Evolutionary conservation across 35 echinoderm and acorn worm species (phyloP).

Genomic region (Diadema setosum): DNA sequence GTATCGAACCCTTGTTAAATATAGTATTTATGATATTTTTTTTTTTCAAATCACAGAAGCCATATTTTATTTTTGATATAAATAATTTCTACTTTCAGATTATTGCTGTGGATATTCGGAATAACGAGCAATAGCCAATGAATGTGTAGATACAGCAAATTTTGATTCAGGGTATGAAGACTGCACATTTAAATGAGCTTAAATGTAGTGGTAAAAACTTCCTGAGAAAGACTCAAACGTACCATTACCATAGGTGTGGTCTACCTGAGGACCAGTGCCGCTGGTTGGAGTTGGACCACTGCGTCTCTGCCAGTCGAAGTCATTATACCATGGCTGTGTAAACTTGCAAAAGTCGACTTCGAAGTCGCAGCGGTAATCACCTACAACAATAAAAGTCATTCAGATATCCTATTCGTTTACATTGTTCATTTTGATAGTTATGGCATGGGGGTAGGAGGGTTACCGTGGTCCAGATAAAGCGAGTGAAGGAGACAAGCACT

Average conservation of each 20-base stretch:
- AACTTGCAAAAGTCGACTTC: constrained; percentile 42
- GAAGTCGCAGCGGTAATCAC: constrained; percentile 83
- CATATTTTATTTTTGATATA: background rate
- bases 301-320: constrained; percentile 75
- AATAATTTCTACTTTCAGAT: background rate
- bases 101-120: background rate
- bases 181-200: background rate
- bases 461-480: too few species aligned
- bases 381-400: too few species aligned
- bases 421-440: too few species aligned
- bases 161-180: background rate
- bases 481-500: too few species aligned
- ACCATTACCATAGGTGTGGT: constrained; percentile 73
- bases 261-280: constrained; percentile 58
- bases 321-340: constrained; percentile 57
- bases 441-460: too few species aligned
- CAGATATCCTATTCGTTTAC: too few species aligned
- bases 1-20: too few species aligned
- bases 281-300: constrained; percentile 21
- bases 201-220: background rate
- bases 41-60: too few species aligned
- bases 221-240: background rate
- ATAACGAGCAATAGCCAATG: background rate
- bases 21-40: too few species aligned
- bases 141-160: background rate